Evolutionary conservation across 2,797 vertebrate genomes (phyloP).

Genomic region (Tamandua tetradactyla): DNA sequence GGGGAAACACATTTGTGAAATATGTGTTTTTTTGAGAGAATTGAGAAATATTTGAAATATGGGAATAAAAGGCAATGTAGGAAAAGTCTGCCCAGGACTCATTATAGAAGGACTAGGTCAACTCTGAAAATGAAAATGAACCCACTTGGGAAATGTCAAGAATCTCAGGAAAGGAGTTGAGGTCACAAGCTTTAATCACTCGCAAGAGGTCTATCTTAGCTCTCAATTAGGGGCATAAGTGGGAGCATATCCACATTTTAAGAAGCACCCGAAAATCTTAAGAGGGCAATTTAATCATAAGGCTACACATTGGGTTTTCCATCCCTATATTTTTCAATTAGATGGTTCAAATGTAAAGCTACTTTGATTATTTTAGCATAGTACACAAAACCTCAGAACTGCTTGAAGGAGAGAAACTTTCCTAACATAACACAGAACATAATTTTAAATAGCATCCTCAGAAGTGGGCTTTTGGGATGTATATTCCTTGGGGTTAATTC

Average conservation of each 20-base stretch:
- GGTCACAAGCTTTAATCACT: slow-evolving; percentile 26
- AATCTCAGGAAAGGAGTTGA: slow-evolving; percentile 55
- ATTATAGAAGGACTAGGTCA: not conserved
- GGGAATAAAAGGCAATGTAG: not conserved
- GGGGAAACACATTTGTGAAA: not conserved
- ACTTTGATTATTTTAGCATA: slow-evolving; percentile 40
- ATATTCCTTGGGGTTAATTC: not conserved
- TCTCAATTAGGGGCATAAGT: slow-evolving; percentile 4
- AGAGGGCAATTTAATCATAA: not conserved
- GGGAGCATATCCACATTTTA: not conserved
- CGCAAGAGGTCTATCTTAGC: not conserved
- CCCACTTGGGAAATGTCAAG: slow-evolving; percentile 38
- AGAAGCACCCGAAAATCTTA: not conserved
- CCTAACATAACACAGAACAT: slow-evolving; percentile 4
- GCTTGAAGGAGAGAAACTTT: slow-evolving; percentile 35
- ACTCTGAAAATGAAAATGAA: slow-evolving; percentile 41
- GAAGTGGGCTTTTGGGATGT: slow-evolving; percentile 25
- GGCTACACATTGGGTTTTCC: slow-evolving; percentile 5
- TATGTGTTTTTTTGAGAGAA: no score
- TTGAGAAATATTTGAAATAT: not conserved
- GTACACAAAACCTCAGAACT: slow-evolving; percentile 26
- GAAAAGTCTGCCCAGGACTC: not conserved
- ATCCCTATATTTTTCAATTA: not conserved
- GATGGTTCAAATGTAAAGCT: slow-evolving; percentile 23
- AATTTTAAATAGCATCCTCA: slow-evolving; percentile 54